Base-by-base conservation (phyloP, 2,888 invertebrate genomes). In the Agonopterix subpropinquella region DNA sequence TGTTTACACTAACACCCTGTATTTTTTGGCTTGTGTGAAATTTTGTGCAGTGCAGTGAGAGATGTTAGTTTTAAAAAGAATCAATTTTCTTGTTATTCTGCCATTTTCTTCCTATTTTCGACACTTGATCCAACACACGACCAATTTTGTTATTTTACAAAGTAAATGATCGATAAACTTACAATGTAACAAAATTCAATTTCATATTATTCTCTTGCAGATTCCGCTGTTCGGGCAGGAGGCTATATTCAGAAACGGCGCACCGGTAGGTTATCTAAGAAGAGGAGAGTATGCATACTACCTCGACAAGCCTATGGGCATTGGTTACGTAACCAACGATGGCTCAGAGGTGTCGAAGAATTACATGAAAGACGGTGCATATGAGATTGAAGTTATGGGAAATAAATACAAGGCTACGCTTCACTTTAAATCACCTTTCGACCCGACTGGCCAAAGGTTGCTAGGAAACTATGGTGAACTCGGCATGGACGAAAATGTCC, bases 211-310 rank as follows among this genome's bases (percentile, higher is more conserved):
- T 39, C 11, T 42, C 35, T 65, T 64, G 13, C 77, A 92, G 79
- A 83, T 94, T 10, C 92, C 96, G n/a, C 69, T 98, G 42, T 95
- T 94, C 89, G 97, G 97, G 0, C 87, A 95, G 61, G 97, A 98
- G 88, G 93, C 94, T 0, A 93, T 97, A 65, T 96, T 92, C 82
- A 90, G 95, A 65, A 92, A 95, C 67, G 94, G 92, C 2, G 83
- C 90, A 60, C 89, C 93, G 0, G 95, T 96, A 4, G 97, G 97
- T 9, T 94, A 93, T 61, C 74, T 97, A 7, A 88, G 97, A 53
- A 89, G 96, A 68, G 96, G 94, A 0, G 96, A 96, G 58, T 96
- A 92, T 69, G 96, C 92, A 0, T 90, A 88, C 62, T 78, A 77
- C 50, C 68, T 91, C 3, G 81, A 89, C 49, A 90, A 90, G 61